Evolutionary conservation across 2,888 invertebrate genomes (phyloP), one percentile per base, ranked within the genome.

Genomic region (Limnephilus marmoratus): DNA sequence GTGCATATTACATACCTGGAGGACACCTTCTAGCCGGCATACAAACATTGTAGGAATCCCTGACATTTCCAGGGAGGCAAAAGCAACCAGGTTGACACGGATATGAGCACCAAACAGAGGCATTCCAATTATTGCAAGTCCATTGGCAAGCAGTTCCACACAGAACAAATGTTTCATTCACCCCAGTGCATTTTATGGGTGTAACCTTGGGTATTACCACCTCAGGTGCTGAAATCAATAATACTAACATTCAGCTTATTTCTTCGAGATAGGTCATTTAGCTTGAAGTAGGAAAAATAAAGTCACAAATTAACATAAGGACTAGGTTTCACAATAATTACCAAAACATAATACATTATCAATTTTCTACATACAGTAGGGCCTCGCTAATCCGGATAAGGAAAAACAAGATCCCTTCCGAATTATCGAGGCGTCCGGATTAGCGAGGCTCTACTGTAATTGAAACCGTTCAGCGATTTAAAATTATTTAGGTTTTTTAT

Each of bases 121-220:
- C 18, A 13, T 87, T 81, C 24, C 29, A 82, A n/a, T 91, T 91
- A 29, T 31, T n/a, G n/a, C 91, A 91, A 49, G 91, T 87, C 12
- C 45, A 37, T 45, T 87, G 91, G 81, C 91, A 91, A 18, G 88
- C 88, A 45, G 87, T 87, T 31, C 91, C 91, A 45, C 91, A 91
- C 18, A 34, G 24, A 29, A 37, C 29, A 81, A 24, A 91, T n/a
- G 37, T 81, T 81, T 91, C 91, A 82, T 87, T 86, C 41, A 88
- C 81, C n/a, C 29, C 41, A 0, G 49, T 34, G 37, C 90, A 90
- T 34, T 31, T 68, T 2, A 24, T 88, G 68, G 68, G 68, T n/a
- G 24, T 24, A 68, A 24, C 1, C 68, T 68, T 68, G 31, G 31
- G 31, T 24, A 3, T 1, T 68, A 68, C 68, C 7, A 68, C 68